A percentile compares a stretch with the other conserved stretches of the same genome.
Evolutionary conservation across 1,140 invertebrate species (phyloP).

Genomic region (Venturia canescens): DNA sequence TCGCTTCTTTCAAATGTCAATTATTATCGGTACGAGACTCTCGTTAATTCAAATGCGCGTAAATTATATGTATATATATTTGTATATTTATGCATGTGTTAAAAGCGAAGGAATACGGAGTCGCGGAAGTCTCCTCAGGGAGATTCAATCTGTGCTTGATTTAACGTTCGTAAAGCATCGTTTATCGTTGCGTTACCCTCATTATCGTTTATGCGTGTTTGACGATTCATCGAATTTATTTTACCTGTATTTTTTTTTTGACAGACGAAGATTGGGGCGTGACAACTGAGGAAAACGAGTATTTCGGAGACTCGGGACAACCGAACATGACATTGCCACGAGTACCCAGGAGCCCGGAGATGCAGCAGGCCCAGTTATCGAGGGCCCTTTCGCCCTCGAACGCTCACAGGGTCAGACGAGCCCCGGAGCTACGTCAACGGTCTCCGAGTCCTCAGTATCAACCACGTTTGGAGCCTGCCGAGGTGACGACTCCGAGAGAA

Average conservation of each 20-base stretch:
- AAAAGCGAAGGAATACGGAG: background rate
- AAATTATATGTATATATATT: background rate
- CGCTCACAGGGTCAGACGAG: conserved; percentile 59
- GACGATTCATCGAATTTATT: too few relatives aligned
- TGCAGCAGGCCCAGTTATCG: conserved; percentile 56
- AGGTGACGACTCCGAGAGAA: conserved; percentile 80
- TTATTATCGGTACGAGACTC: background rate
- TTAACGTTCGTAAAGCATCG: too few relatives aligned
- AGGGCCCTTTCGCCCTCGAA: conserved; percentile 64
- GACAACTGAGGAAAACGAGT: conserved; percentile 68
- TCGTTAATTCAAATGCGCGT: background rate
- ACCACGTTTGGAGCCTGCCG: conserved; percentile 67
- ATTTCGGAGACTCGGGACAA: conserved; percentile 61
- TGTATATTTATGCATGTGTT: background rate
- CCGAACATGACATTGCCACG: conserved; percentile 70
- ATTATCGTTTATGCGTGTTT: too few relatives aligned
- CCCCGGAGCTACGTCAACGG: conserved; percentile 76
- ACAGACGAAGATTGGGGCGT: conserved; percentile 74
- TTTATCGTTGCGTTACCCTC: too few relatives aligned
- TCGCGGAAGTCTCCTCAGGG: background rate
- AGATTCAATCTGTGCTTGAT: background rate
- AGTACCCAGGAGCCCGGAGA: conserved; percentile 70
- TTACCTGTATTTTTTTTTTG: conserved; percentile 50
- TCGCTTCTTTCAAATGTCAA: conserved; percentile 6
- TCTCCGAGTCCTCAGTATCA: conserved; percentile 77